These are phyloP conservation scores for Elgonia sp. DNA, from an alignment of 2,888 invertebrate species.

Conservation along the genomic window DNA sequence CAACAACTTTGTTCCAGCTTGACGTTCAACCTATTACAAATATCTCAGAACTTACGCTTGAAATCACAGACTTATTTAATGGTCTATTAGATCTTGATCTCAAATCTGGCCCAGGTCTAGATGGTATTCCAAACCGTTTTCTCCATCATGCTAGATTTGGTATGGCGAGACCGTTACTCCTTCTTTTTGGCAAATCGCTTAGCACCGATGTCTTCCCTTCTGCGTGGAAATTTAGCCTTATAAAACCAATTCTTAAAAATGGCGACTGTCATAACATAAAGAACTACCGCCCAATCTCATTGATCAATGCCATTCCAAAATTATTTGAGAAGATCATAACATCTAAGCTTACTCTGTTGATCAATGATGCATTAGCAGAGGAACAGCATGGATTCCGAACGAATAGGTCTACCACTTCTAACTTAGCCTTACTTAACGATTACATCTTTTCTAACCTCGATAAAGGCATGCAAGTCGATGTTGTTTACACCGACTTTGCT, in stretches of 20 bases:
- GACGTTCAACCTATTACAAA: too few species aligned
- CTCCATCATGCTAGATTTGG: not conserved
- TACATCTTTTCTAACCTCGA: conserved; percentile 1
- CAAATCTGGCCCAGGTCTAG: not conserved
- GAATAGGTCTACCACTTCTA: not conserved
- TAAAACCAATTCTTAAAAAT: not conserved
- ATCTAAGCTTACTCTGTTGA: not conserved
- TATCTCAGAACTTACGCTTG: too few species aligned
- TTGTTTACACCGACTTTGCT: too few species aligned
- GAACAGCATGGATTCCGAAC: conserved; percentile 6
- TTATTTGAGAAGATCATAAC: not conserved
- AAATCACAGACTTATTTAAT: not conserved
- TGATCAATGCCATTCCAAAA: too few species aligned
- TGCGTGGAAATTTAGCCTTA: not conserved
- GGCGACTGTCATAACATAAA: not conserved
- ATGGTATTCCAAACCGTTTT: not conserved
- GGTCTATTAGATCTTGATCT: not conserved
- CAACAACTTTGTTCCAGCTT: too few species aligned
- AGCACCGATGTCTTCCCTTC: too few species aligned
- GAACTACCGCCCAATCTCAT: not conserved
- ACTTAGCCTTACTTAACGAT: not conserved
- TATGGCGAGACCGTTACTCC: too few species aligned
- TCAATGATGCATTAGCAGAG: not conserved
- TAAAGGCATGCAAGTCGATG: too few species aligned
- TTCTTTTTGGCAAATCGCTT: too few species aligned